phyloP scores from a whole-genome alignment of 1,140 invertebrate species.

The Lordiphosa stackelbergi region DNA sequence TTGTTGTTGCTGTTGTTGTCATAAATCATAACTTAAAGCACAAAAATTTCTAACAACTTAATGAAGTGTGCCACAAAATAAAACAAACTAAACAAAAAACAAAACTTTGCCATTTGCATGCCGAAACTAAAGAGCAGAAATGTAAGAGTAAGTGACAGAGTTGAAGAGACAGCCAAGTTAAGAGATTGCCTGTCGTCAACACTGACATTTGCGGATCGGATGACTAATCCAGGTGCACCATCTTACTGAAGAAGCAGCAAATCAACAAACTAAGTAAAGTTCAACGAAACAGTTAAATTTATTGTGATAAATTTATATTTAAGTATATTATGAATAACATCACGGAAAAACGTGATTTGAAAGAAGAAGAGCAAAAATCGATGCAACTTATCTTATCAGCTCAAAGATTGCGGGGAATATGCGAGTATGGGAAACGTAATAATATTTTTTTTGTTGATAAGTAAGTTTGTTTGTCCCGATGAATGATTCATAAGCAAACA shows the following conservation, averaged over 20 bases:
- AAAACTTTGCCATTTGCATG: conserved; percentile 35
- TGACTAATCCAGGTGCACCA: conserved; percentile 21
- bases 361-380: conserved; percentile 4
- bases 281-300: conserved; percentile 32
- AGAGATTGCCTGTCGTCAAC: not conserved
- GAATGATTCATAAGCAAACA: conserved; percentile 12
- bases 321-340: conserved; percentile 16
- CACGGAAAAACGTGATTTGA: conserved; percentile 21
- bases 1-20: conserved; percentile 19
- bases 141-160: not conserved
- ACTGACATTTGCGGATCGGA: conserved; percentile 18
- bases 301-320: conserved; percentile 3
- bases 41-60: conserved; percentile 27
- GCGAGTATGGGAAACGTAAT: conserved; percentile 2
- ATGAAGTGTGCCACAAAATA: conserved; percentile 16
- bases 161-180: conserved; percentile 5
- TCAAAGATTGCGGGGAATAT: conserved; percentile 3
- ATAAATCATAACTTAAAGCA: conserved; percentile 62
- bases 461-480: conserved; percentile 3
- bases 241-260: conserved; percentile 6
- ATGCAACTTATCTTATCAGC: conserved; percentile 35
- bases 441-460: conserved; percentile 10
- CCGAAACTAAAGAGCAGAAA: conserved; percentile 2
- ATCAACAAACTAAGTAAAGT: conserved; percentile 24
- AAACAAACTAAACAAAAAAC: conserved; percentile 12